Evolutionary conservation across 2,113 vertebrate species (phyloP), one percentile per base, ranked within the genome.

Genomic region (Paraplagusia blochii): DNA sequence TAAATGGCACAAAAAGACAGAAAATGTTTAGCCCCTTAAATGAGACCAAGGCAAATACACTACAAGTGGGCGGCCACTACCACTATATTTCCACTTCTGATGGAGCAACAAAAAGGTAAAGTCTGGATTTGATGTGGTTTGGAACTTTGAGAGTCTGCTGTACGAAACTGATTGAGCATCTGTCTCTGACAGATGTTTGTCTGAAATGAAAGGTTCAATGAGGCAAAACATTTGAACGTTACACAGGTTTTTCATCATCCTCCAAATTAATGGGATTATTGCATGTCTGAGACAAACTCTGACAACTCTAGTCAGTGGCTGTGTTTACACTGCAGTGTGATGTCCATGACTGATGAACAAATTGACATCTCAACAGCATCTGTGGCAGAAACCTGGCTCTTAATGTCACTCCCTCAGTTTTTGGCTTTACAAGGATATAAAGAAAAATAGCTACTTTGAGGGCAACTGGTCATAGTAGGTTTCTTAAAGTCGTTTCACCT

Each of bases 91-190:
- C 11, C 29, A 34, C 33, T 19, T 64, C 43, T 67, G 47, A 74
- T 77, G 63, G 66, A 58, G 54, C 61, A 58, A 61, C 33, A 63
- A 13, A 50, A 9, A 38, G 58, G 61, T 49, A n/a, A 44, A 40
- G 43, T 40, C 63, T 58, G 17, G 51, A 62, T 69, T 57, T 56
- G 2, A 52, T 15, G 1, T 63, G 56, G 40, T 63, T 43, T 57
- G 29, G 62, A 17, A 15, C 62, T 55, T 39, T 8, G 22, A 68
- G 55, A 65, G 54, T 44, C 67, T 46, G 45, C 39, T 35, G 36
- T 44, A 17, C 62, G 70, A 58, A 44, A 59, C 36, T 34, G 39
- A 68, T 60, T 40, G 63, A 39, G 36, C 57, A 58, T 72, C 8
- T 34, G 55, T 49, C 35, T 50, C 19, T 10, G 51, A 45, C 56